A percentile compares a stretch with the other conserved stretches of the same genome.
These are phyloP conservation scores for Bubo blakistoni DNA, from an alignment of 2,113 vertebrate genomes.

Conservation along the genomic window DNA sequence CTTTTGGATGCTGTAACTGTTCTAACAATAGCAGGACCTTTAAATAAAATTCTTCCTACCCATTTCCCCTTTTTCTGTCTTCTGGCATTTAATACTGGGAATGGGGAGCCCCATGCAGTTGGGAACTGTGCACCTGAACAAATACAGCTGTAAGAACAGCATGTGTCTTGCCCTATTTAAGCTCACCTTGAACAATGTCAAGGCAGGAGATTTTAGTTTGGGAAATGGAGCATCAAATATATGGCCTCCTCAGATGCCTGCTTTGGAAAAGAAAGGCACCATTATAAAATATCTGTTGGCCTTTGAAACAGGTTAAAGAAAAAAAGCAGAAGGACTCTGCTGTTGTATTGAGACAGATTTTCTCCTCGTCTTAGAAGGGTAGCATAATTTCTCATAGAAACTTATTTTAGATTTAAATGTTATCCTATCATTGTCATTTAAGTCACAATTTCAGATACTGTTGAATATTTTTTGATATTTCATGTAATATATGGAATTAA, in stretches of 20 bases:
- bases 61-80: background rate
- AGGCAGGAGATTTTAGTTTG: conserved; percentile 1
- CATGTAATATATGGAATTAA: background rate
- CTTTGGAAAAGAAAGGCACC: conserved; percentile 6
- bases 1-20: background rate
- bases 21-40: conserved; percentile 28
- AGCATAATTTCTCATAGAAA: background rate
- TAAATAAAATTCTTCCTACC: conserved; percentile 20
- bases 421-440: background rate
- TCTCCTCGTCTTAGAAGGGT: background rate
- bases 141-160: conserved; percentile 46
- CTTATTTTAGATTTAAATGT: background rate
- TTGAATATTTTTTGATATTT: background rate
- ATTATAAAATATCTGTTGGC: conserved; percentile 12
- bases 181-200: conserved; percentile 58
- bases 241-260: background rate
- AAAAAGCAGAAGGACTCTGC: background rate
- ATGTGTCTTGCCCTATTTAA: conserved; percentile 15
- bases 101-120: background rate
- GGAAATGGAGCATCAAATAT: conserved; percentile 48
- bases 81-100: background rate
- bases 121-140: conserved; percentile 8
- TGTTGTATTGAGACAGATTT: background rate
- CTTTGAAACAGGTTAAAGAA: background rate
- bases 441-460: background rate